These are phyloP conservation scores for Epinephelus fuscoguttatus DNA, from an alignment of 2,113 vertebrate species.

Conservation along the genomic window DNA sequence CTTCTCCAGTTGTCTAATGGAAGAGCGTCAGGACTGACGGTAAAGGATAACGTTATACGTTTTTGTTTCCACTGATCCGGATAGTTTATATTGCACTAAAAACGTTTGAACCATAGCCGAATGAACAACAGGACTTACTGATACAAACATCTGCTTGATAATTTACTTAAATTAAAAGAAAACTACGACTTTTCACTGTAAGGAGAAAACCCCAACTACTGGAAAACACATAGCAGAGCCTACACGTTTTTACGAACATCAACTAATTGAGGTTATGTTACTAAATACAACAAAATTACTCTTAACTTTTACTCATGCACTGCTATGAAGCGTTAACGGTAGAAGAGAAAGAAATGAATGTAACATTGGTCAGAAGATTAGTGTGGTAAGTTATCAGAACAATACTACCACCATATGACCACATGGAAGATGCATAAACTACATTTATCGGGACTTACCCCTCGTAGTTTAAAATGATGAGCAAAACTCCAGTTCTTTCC, in stretches of 20 bases:
- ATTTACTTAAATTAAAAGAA: neutral
- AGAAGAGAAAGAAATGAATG: neutral
- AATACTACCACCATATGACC: neutral
- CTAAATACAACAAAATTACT: neutral
- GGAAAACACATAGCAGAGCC: neutral
- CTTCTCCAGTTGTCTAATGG: neutral
- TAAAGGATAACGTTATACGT: neutral
- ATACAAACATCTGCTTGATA: neutral
- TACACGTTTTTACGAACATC: neutral
- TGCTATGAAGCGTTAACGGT: neutral
- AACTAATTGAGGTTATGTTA: neutral
- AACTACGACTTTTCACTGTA: neutral
- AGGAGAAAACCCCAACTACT: neutral
- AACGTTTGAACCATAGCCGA: neutral
- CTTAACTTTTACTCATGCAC: neutral
- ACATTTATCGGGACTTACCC: constrained; percentile 43
- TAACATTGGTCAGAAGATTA: neutral
- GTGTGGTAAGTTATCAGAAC: neutral
- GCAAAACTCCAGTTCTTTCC: neutral
- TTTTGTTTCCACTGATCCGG: neutral
- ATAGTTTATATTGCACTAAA: neutral
- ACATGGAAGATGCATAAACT: neutral
- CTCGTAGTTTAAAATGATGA: neutral
- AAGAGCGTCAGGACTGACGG: neutral
- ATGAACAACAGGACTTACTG: neutral